phyloP scores from a whole-genome alignment of 2,797 vertebrate genomes.

The Molossus molossus region DNA sequence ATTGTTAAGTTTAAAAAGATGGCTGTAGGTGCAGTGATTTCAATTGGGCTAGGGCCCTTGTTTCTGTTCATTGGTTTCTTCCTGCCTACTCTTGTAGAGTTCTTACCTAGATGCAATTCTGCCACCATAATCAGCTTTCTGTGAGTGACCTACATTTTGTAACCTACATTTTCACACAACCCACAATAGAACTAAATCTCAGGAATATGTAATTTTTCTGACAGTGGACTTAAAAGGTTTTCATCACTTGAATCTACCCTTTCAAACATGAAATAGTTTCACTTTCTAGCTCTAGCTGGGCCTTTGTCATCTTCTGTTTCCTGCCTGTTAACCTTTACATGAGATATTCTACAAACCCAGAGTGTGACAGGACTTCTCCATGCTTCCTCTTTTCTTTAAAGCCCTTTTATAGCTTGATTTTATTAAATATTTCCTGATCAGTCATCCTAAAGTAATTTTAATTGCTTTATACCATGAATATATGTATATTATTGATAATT shows the following conservation, averaged over 20 bases:
- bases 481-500: slow-evolving; percentile 5
- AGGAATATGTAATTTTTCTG: slow-evolving; percentile 46
- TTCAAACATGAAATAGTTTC: slow-evolving; percentile 47
- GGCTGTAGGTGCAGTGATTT: slow-evolving; percentile 7
- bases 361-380: neutral
- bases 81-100: neutral
- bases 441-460: slow-evolving; percentile 64
- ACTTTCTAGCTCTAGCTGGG: slow-evolving; percentile 1
- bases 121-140: slow-evolving; percentile 16
- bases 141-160: slow-evolving; percentile 47
- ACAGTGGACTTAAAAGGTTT: slow-evolving; percentile 58
- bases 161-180: neutral
- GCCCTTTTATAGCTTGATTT: slow-evolving; percentile 41
- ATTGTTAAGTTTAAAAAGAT: slow-evolving; percentile 41
- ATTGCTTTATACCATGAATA: slow-evolving; percentile 60
- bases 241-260: neutral
- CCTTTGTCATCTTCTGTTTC: neutral
- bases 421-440: slow-evolving; percentile 57
- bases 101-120: neutral
- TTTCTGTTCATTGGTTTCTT: slow-evolving; percentile 61
- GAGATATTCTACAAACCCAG: neutral
- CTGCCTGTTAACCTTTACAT: neutral
- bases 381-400: neutral
- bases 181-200: slow-evolving; percentile 9
- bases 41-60: neutral